phyloP scores from a whole-genome alignment of 1,140 invertebrate species.

The Cyclargus thomasi region DNA sequence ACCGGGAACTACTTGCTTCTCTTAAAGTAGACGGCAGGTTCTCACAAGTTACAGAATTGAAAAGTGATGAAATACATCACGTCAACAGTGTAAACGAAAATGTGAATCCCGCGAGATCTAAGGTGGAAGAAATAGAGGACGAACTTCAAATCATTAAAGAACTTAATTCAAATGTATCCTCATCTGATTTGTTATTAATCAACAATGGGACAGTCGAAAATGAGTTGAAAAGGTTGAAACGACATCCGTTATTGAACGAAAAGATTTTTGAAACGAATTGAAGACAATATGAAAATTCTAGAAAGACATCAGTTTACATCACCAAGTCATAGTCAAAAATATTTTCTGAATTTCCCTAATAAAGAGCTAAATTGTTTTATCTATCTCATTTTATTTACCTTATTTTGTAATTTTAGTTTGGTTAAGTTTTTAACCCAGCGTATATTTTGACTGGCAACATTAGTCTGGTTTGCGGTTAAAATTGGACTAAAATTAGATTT shows the following conservation, averaged over 20 bases:
- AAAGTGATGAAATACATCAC: slow-evolving; percentile 35
- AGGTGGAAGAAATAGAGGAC: slow-evolving; percentile 25
- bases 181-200: background rate
- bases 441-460: too few species aligned
- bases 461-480: too few species aligned
- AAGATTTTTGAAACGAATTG: background rate
- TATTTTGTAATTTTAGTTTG: too few species aligned
- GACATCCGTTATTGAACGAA: background rate
- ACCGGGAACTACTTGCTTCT: slow-evolving; percentile 35
- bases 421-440: too few species aligned
- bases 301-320: background rate
- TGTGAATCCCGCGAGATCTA: slow-evolving; percentile 35
- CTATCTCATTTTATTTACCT: too few species aligned
- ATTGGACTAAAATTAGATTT: too few species aligned
- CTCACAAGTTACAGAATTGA: slow-evolving; percentile 33
- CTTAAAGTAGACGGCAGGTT: slow-evolving; percentile 37
- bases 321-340: too few species aligned
- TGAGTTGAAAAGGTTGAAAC: background rate
- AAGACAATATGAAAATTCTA: background rate
- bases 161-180: slow-evolving; percentile 33
- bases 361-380: too few species aligned
- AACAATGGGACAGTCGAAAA: background rate
- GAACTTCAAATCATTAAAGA: slow-evolving; percentile 34
- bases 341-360: too few species aligned
- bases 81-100: slow-evolving; percentile 34